phyloP scores from a whole-genome alignment of 1,140 invertebrate species.

The Eubasilissa regina region DNA sequence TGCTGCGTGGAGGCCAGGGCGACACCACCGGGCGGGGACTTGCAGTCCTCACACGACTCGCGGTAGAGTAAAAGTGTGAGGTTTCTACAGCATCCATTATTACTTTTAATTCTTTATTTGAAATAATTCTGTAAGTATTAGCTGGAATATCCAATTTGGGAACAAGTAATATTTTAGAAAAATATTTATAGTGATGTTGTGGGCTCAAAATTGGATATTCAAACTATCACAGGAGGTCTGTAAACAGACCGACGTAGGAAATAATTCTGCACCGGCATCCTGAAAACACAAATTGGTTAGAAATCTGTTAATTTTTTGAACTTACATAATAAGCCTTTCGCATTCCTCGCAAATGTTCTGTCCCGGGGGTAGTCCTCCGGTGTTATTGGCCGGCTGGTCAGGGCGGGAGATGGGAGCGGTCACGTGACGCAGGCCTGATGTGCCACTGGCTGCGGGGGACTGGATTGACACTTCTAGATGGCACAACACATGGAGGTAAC shows the following conservation, averaged over 20 bases:
- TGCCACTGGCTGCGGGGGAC: conserved; percentile 61
- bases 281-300: conserved; percentile 43
- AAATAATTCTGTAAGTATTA: no score
- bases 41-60: conserved; percentile 68
- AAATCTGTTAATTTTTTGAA: conserved; percentile 64
- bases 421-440: conserved; percentile 76
- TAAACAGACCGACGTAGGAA: not conserved
- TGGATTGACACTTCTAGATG: conserved; percentile 61
- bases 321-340: conserved; percentile 95
- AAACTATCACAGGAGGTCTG: no score
- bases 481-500: conserved; percentile 53
- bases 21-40: conserved; percentile 58
- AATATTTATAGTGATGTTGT: no score
- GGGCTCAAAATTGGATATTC: no score
- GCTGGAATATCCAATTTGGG: no score
- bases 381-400: conserved; percentile 77
- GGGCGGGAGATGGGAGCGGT: conserved; percentile 81
- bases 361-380: conserved; percentile 82
- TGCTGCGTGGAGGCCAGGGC: conserved; percentile 47
- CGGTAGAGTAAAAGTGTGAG: conserved; percentile 68
- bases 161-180: no score
- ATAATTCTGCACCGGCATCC: not conserved
- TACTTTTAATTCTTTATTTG: conserved; percentile 42
- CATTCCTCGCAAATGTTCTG: conserved; percentile 95
- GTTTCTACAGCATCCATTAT: conserved; percentile 66